phyloP scores from a whole-genome alignment of 1,140 invertebrate genomes.

The Parapsyche elsis region DNA sequence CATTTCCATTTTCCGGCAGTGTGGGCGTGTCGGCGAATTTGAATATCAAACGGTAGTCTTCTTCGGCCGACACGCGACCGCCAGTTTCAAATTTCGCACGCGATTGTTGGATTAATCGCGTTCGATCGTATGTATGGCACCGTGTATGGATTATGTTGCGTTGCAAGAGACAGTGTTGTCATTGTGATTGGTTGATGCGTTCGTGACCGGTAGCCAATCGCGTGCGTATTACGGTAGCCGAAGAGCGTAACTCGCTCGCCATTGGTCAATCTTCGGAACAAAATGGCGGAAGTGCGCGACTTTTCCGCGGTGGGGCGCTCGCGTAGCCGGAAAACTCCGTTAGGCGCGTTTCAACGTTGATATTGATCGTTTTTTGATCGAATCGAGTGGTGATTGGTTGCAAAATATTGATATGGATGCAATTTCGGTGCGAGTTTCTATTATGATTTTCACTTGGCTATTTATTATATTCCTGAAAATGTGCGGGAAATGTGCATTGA shows the following conservation, averaged over 20 bases:
- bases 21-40: conserved; percentile 39
- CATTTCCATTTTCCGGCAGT: no score
- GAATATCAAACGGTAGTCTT: conserved; percentile 51
- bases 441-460: no score
- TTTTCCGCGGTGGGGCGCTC: not conserved
- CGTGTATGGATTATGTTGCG: not conserved
- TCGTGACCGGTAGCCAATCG: conserved; percentile 52
- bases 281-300: conserved; percentile 13
- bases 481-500: no score
- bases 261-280: conserved; percentile 32
- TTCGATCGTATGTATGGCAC: no score
- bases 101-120: not conserved
- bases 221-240: conserved; percentile 55
- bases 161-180: not conserved
- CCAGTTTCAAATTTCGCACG: not conserved
- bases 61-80: not conserved
- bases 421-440: no score
- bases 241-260: conserved; percentile 25
- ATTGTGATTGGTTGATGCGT: conserved; percentile 34
- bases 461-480: no score
- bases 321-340: not conserved
- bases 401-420: no score
- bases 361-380: no score
- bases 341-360: no score
- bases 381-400: no score